Conservation (phyloP, 2,888 invertebrate species). For the Oegoconia quadripuncta region DNA sequence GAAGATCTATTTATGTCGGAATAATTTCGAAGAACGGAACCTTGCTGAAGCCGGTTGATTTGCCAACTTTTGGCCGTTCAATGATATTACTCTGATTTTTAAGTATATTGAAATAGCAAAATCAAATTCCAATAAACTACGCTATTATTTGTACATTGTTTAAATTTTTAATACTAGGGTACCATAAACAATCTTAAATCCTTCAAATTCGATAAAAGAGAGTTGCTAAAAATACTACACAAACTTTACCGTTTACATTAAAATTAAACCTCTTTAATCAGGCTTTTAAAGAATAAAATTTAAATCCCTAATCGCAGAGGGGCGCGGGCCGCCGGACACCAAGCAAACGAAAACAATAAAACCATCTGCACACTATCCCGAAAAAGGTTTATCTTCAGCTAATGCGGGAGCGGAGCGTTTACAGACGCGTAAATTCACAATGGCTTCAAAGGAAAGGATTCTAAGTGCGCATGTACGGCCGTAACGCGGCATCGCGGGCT, state of each 20-base stretch:
- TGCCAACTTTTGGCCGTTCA: too few species aligned
- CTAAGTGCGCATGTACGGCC: conserved; percentile 68
- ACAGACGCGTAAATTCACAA: conserved; percentile 56
- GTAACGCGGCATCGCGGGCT: conserved; percentile 31
- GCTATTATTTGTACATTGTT: too few species aligned
- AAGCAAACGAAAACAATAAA: conserved; percentile 34
- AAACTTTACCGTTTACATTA: background rate
- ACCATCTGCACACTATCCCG: conserved; percentile 41
- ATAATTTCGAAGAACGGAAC: too few species aligned
- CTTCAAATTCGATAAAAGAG: too few species aligned
- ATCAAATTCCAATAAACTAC: too few species aligned
- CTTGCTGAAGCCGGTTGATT: too few species aligned
- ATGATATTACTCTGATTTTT: too few species aligned
- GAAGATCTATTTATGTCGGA: too few species aligned
- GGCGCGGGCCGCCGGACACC: background rate
- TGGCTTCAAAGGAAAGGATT: conserved; percentile 53
- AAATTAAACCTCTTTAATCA: background rate
- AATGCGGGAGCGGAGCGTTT: conserved; percentile 54
- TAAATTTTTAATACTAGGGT: too few species aligned
- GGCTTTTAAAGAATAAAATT: background rate
- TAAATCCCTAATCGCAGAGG: background rate
- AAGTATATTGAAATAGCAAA: too few species aligned
- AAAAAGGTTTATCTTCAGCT: conserved; percentile 57
- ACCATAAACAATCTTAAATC: too few species aligned
- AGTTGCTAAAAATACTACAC: too few species aligned